Conservation (phyloP, 2,113 vertebrate species). For the Ciconia maguari region DNA sequence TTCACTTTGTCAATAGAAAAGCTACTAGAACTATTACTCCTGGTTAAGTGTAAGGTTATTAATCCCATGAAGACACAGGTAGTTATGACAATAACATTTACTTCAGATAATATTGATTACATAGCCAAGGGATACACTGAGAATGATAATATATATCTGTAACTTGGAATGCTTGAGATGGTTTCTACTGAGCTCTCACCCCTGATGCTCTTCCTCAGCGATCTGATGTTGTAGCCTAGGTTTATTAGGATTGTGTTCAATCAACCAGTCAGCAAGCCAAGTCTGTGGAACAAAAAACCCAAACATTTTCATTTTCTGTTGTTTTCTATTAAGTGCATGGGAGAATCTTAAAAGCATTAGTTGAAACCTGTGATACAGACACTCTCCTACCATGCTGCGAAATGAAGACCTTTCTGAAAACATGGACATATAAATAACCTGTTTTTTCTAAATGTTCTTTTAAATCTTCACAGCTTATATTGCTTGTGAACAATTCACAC, state of each 20-base stretch:
- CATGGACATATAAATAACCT: not conserved
- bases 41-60: not conserved
- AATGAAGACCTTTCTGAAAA: not conserved
- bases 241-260: conserved; percentile 88
- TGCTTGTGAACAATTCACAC: not conserved
- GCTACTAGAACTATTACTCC: not conserved
- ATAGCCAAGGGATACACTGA: not conserved
- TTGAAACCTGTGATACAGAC: not conserved
- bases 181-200: not conserved
- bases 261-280: conserved; percentile 94
- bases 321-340: not conserved
- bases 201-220: conserved; percentile 21
- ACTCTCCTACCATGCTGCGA: not conserved
- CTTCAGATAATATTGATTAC: not conserved
- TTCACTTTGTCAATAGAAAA: not conserved
- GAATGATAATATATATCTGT: not conserved
- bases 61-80: not conserved
- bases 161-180: not conserved
- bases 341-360: not conserved
- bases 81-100: not conserved
- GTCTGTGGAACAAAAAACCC: conserved; percentile 66
- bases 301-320: not conserved
- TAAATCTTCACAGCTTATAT: not conserved
- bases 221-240: conserved; percentile 72
- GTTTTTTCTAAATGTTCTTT: not conserved